Conservation (phyloP, 2,888 invertebrate species). For the Drosophila putrida region DNA sequence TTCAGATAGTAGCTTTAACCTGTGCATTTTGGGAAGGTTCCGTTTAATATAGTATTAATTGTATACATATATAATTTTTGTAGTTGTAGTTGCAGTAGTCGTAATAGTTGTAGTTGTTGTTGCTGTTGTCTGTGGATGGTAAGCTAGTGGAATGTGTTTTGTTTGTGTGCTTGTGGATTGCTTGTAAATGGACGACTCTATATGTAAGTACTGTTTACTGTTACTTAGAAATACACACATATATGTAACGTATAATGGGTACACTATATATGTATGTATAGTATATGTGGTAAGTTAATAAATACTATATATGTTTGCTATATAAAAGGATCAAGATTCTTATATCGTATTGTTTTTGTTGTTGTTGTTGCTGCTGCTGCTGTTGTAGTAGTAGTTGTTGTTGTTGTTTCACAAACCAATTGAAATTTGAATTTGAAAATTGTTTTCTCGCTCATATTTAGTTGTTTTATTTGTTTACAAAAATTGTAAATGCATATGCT, state of each 20-base stretch:
- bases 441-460: slow-evolving; percentile 54
- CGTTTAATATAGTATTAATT: slow-evolving; percentile 7
- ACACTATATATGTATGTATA: slow-evolving; percentile 13
- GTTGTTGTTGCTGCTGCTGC: not conserved
- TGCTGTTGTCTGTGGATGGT: slow-evolving; percentile 17
- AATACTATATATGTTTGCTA: not conserved
- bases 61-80: slow-evolving; percentile 2
- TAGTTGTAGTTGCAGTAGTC: not conserved
- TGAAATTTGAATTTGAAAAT: slow-evolving; percentile 28
- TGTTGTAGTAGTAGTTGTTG: slow-evolving; percentile 2
- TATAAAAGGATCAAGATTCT: slow-evolving; percentile 12
- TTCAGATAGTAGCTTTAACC: slow-evolving; percentile 23
- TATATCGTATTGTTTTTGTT: slow-evolving; percentile 12
- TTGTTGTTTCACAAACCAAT: slow-evolving; percentile 35
- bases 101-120: slow-evolving; percentile 6
- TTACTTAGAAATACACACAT: slow-evolving; percentile 3
- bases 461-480: slow-evolving; percentile 64
- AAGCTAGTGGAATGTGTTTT: slow-evolving; percentile 45
- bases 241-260: not conserved
- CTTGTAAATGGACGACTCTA: slow-evolving; percentile 53
- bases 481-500: slow-evolving; percentile 63
- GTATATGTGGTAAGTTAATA: not conserved
- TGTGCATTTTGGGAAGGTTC: slow-evolving; percentile 28
- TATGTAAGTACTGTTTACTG: slow-evolving; percentile 32
- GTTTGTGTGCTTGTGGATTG: slow-evolving; percentile 7